phyloP scores from a whole-genome alignment of 2,113 vertebrate genomes.

The Orientallactaga bullata region DNA sequence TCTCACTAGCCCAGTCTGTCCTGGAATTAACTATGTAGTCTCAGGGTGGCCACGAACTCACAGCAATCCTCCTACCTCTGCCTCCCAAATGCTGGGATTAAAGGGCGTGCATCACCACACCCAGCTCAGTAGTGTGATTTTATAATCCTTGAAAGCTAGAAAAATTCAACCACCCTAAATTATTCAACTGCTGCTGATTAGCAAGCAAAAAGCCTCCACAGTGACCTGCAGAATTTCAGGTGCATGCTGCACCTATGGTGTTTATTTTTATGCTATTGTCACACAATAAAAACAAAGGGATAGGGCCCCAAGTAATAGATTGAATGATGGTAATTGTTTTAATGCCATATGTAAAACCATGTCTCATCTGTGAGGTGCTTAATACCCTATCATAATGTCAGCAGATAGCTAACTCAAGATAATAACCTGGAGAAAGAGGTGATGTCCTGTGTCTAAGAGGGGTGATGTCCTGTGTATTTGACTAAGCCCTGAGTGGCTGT shows the following conservation, averaged over 20 bases:
- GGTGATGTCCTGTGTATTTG: too few relatives aligned
- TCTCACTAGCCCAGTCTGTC: too few relatives aligned
- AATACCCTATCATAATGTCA: neutral
- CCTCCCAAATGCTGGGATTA: too few relatives aligned
- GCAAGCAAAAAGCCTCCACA: neutral
- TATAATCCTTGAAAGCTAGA: constrained; percentile 31
- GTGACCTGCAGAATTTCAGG: neutral
- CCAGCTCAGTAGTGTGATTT: neutral
- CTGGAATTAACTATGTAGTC: too few relatives aligned
- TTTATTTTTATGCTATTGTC: constrained; percentile 26
- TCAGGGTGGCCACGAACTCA: too few relatives aligned
- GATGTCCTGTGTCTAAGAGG: too few relatives aligned
- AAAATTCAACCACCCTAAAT: neutral
- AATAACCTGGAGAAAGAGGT: neutral
- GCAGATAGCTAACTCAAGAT: neutral
- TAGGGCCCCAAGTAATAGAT: neutral
- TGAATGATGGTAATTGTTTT: constrained; percentile 9
- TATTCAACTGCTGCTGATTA: neutral
- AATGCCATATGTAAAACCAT: neutral
- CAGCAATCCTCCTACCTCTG: too few relatives aligned
- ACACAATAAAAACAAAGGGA: constrained; percentile 27
- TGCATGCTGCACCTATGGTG: neutral
- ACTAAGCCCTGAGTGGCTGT: neutral
- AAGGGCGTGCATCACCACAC: too few relatives aligned
- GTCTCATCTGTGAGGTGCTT: neutral